These are phyloP conservation scores for Pristionchus exspectatus DNA, from an alignment of 2,888 invertebrate species.

Conservation along the genomic window DNA sequence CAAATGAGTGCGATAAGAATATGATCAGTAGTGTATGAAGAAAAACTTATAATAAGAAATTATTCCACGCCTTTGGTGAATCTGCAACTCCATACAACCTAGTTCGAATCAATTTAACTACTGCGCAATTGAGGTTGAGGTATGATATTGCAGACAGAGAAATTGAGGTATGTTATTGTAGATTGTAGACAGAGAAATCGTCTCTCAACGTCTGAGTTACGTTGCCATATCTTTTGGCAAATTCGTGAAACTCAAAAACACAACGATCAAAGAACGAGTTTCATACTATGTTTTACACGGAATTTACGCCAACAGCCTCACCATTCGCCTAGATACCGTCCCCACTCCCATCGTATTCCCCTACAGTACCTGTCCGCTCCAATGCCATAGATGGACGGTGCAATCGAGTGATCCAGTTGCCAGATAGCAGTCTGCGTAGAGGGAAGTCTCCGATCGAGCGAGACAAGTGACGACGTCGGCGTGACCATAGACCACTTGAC, in stretches of 20 bases:
- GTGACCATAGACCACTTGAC: conserved; percentile 98
- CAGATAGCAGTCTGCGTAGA: conserved; percentile 98
- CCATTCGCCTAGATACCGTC: not conserved
- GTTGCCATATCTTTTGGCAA: too few species aligned
- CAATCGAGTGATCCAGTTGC: conserved; percentile 98
- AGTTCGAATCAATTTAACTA: not conserved
- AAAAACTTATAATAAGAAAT: not conserved
- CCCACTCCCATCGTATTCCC: not conserved
- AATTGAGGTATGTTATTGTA: too few species aligned
- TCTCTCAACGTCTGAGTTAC: too few species aligned
- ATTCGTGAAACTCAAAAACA: too few species aligned
- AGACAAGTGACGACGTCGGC: conserved; percentile 98
- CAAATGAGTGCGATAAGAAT: not conserved
- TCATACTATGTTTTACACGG: too few species aligned
- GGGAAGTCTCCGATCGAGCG: conserved; percentile 97
- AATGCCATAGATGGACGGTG: conserved; percentile 98
- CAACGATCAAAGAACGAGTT: too few species aligned
- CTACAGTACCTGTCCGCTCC: conserved; percentile 86
- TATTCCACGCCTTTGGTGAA: not conserved
- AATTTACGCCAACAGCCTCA: not conserved
- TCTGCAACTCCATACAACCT: not conserved
- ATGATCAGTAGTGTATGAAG: not conserved
- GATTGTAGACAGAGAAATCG: too few species aligned
- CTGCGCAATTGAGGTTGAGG: too few species aligned
- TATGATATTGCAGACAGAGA: too few species aligned